These are phyloP conservation scores for Alsophila aescularia DNA, from an alignment of 2,888 invertebrate genomes.

Conservation along the genomic window DNA sequence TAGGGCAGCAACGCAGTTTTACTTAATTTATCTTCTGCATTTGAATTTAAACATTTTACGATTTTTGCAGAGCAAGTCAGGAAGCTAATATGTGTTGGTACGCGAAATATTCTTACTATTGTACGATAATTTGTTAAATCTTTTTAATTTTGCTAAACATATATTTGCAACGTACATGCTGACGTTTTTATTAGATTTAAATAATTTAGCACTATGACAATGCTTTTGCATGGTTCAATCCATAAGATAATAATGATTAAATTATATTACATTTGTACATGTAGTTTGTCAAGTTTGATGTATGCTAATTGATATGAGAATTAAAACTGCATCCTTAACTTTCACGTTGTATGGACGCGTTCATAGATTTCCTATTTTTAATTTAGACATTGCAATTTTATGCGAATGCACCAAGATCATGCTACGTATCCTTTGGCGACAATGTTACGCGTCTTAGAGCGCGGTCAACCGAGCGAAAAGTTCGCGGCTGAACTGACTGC, in stretches of 20 bases:
- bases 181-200: not conserved
- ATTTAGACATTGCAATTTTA: too few species aligned
- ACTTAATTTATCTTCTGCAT: conserved; percentile 16
- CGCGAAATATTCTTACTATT: conserved; percentile 52
- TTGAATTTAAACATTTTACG: conserved; percentile 44
- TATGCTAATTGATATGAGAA: not conserved
- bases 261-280: not conserved
- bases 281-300: too few species aligned
- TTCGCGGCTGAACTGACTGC: too few species aligned
- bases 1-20: not conserved
- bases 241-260: not conserved
- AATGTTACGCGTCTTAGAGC: too few species aligned
- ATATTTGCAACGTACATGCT: not conserved
- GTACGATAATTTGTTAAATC: conserved; percentile 12
- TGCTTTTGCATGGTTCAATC: conserved; percentile 24
- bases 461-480: too few species aligned
- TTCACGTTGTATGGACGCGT: too few species aligned
- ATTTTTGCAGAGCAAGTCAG: conserved; percentile 81
- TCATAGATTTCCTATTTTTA: too few species aligned
- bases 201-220: not conserved
- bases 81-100: conserved; percentile 80
- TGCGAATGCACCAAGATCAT: too few species aligned
- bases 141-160: conserved; percentile 14
- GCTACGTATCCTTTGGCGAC: too few species aligned
- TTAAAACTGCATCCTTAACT: not conserved